phyloP scores from a whole-genome alignment of 2,797 vertebrate genomes.

The Craterocephalus amniculus region DNA sequence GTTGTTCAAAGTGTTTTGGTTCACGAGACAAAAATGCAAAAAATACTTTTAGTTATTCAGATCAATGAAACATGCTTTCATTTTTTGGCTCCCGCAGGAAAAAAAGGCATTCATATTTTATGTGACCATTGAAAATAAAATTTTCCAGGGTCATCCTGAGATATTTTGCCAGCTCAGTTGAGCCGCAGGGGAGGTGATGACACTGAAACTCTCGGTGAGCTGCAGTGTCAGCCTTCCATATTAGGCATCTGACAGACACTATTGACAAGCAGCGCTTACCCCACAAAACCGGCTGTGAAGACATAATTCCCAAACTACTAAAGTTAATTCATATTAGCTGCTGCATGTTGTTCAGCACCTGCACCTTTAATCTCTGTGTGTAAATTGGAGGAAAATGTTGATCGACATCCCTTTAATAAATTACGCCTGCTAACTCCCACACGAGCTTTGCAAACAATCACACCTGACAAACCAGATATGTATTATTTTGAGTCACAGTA shows the following conservation, averaged over 20 bases:
- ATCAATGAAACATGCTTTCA: too few relatives aligned
- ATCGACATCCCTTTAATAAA: slow-evolving; percentile 31
- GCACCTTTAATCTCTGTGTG: slow-evolving; percentile 26
- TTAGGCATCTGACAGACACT: slow-evolving; percentile 51
- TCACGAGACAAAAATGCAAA: neutral
- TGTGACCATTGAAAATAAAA: slow-evolving; percentile 25
- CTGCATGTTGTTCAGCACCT: slow-evolving; percentile 12
- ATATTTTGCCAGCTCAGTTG: slow-evolving; percentile 44
- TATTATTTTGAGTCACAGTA: slow-evolving; percentile 21
- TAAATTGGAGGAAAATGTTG: slow-evolving; percentile 33
- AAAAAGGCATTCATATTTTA: neutral
- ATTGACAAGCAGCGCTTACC: slow-evolving; percentile 25
- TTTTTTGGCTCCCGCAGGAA: neutral
- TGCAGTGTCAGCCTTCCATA: slow-evolving; percentile 57
- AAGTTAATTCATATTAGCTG: slow-evolving; percentile 27
- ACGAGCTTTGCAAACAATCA: slow-evolving; percentile 29
- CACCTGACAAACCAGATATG: slow-evolving; percentile 35
- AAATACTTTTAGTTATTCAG: too few relatives aligned
- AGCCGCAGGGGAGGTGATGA: slow-evolving; percentile 52
- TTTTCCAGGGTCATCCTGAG: slow-evolving; percentile 16
- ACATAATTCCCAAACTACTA: slow-evolving; percentile 17
- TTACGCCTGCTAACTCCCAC: slow-evolving; percentile 26
- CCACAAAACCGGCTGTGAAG: slow-evolving; percentile 26
- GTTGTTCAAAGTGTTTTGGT: too few relatives aligned
- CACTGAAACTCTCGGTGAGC: slow-evolving; percentile 53